Evolutionary conservation across 2,113 vertebrate genomes (phyloP).

Genomic region (Lophochroa leadbeateri): DNA sequence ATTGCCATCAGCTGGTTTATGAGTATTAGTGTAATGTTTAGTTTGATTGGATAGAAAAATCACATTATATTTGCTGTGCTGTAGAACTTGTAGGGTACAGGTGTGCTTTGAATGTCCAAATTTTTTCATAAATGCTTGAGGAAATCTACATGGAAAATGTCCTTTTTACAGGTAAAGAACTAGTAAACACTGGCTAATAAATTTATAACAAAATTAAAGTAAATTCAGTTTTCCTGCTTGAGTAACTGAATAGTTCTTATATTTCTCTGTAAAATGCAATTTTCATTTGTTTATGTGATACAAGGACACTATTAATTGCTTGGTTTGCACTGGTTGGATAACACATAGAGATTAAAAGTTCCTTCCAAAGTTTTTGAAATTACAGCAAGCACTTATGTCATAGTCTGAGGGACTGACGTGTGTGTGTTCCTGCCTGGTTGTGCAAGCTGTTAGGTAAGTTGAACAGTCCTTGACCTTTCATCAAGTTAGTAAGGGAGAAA

Average conservation of each 20-base stretch:
- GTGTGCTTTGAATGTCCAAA: neutral
- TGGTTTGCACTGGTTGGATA: neutral
- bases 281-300: neutral
- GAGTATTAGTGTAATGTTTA: neutral
- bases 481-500: slow-evolving; percentile 15
- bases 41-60: neutral
- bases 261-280: neutral
- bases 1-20: neutral
- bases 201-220: neutral
- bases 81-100: neutral
- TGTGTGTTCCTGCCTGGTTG: neutral
- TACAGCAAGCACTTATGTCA: neutral
- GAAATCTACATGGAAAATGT: neutral
- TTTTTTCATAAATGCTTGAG: neutral
- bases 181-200: neutral
- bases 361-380: neutral
- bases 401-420: neutral
- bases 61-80: neutral
- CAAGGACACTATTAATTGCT: neutral
- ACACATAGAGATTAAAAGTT: neutral
- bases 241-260: neutral
- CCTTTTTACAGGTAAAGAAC: neutral
- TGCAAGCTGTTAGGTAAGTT: slow-evolving; percentile 28
- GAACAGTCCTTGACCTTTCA: slow-evolving; percentile 37
- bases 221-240: neutral